Percentiles rank a stretch among this genome's conserved stretches.
Conservation (phyloP, 23 tunicate genomes). For the Clavelina lepadiformis region DNA sequence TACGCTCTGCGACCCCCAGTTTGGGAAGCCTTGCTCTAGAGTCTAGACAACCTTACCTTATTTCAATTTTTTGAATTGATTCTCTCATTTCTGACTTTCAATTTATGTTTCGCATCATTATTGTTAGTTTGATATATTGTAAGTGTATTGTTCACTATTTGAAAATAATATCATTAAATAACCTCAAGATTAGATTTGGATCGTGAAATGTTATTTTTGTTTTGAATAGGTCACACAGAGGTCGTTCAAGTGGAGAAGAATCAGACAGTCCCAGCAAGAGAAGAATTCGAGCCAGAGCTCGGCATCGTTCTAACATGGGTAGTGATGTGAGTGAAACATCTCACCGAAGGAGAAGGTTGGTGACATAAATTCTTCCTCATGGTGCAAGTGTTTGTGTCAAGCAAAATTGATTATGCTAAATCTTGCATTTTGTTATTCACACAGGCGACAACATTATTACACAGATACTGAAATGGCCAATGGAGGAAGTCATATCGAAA, state of each 20-base stretch:
- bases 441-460: slow-evolving; percentile 52
- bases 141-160: too few species aligned
- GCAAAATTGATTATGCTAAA: neutral
- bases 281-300: slow-evolving; percentile 50
- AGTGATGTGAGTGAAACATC: slow-evolving; percentile 59
- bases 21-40: too few species aligned
- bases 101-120: too few species aligned
- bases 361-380: neutral
- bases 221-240: slow-evolving; percentile 43
- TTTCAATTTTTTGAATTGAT: too few species aligned
- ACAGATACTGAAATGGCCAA: slow-evolving; percentile 84
- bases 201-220: too few species aligned
- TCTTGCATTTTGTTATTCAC: neutral
- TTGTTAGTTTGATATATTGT: too few species aligned
- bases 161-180: too few species aligned
- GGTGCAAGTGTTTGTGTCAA: neutral
- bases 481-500: slow-evolving; percentile 9
- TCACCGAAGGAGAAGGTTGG: slow-evolving; percentile 37
- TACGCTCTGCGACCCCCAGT: too few species aligned
- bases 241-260: slow-evolving; percentile 94
- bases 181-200: too few species aligned
- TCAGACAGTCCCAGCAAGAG: slow-evolving; percentile 92
- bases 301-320: slow-evolving; percentile 27
- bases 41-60: too few species aligned
- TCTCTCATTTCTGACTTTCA: too few species aligned